Evolutionary conservation across 1,140 invertebrate genomes (phyloP).

Genomic region (Drosophila triauraria): DNA sequence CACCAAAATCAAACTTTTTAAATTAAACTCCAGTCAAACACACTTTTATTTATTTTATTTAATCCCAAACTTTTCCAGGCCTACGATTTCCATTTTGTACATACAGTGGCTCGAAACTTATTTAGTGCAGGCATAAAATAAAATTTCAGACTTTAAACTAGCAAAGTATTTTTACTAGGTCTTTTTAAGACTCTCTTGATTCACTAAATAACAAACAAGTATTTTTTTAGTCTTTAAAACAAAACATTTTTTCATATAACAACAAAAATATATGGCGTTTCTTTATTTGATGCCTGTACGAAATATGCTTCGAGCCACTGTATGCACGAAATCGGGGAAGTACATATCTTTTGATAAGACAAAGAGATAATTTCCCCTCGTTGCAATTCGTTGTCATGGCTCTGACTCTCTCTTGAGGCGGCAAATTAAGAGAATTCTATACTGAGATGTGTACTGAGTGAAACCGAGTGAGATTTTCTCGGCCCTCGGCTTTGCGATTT

Average conservation of each 20-base stretch:
- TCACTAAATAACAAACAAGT: too few relatives aligned
- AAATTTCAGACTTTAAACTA: too few relatives aligned
- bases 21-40: background rate
- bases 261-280: too few relatives aligned
- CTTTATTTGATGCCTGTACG: too few relatives aligned
- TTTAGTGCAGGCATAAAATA: too few relatives aligned
- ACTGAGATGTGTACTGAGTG: background rate
- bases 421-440: background rate
- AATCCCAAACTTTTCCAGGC: background rate
- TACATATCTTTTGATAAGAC: background rate
- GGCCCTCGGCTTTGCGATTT: background rate
- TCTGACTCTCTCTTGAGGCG: background rate
- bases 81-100: background rate
- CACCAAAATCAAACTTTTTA: background rate
- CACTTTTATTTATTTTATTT: background rate
- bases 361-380: slow-evolving; percentile 1
- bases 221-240: too few relatives aligned
- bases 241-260: too few relatives aligned
- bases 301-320: too few relatives aligned
- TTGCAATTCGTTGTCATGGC: background rate
- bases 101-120: too few relatives aligned
- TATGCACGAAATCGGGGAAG: background rate
- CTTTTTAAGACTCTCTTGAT: too few relatives aligned
- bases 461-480: background rate
- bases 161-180: too few relatives aligned